Conservation (phyloP, 2,888 invertebrate species). For the Stenodera caucasica region DNA sequence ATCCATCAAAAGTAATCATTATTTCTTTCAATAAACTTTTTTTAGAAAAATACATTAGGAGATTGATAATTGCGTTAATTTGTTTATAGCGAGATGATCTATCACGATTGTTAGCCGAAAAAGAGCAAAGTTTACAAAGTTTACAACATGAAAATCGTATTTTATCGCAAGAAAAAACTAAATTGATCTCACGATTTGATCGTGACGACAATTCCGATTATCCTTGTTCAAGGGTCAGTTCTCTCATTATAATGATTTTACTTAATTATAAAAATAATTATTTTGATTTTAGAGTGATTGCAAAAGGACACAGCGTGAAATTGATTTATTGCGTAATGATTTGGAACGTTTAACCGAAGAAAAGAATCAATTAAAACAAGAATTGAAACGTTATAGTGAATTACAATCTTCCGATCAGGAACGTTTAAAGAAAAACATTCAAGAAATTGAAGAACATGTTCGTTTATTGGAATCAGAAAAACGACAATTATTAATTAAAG, state of each 20-base stretch:
- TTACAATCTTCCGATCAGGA: slow-evolving; percentile 53
- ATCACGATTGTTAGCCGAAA: slow-evolving; percentile 52
- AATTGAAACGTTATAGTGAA: slow-evolving; percentile 47
- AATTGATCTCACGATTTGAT: slow-evolving; percentile 54
- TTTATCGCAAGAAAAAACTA: slow-evolving; percentile 54
- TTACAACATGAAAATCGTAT: slow-evolving; percentile 55
- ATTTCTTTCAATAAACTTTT: no score
- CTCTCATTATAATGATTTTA: slow-evolving; percentile 14
- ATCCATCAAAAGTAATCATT: slow-evolving; percentile 12
- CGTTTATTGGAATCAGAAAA: slow-evolving; percentile 61
- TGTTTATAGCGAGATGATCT: slow-evolving; percentile 27
- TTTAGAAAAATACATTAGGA: neutral
- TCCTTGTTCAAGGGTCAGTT: slow-evolving; percentile 42
- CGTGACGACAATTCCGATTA: slow-evolving; percentile 38
- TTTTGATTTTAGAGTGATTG: slow-evolving; percentile 46
- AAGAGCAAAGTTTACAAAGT: slow-evolving; percentile 51
- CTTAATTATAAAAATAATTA: slow-evolving; percentile 6
- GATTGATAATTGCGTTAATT: neutral
- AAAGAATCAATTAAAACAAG: slow-evolving; percentile 61
- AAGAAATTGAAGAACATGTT: slow-evolving; percentile 58
- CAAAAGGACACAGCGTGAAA: slow-evolving; percentile 58
- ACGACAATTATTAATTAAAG: slow-evolving; percentile 60
- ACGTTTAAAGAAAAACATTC: slow-evolving; percentile 56
- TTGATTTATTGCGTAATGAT: slow-evolving; percentile 61
- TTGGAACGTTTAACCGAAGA: slow-evolving; percentile 63